Conservation (phyloP, 2,888 invertebrate species). For the Scelioninae gen. 1 region DNA sequence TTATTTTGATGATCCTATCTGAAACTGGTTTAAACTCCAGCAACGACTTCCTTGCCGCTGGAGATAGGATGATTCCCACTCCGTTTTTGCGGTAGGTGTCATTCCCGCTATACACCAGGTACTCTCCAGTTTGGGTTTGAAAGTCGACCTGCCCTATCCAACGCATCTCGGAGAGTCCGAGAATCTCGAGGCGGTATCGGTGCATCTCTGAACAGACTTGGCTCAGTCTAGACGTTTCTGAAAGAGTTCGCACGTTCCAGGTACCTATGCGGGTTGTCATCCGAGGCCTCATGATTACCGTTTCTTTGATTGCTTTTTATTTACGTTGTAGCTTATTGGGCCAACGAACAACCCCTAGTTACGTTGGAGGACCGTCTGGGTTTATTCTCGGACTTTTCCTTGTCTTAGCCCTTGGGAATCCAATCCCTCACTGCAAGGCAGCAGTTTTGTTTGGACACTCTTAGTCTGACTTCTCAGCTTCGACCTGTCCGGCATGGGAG, state of each 20-base stretch:
- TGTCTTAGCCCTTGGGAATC: no score
- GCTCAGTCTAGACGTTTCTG: neutral
- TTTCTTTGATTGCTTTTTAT: neutral
- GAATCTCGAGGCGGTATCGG: slow-evolving; percentile 13
- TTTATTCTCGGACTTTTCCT: no score
- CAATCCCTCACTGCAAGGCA: no score
- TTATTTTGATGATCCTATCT: neutral
- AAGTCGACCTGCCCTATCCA: slow-evolving; percentile 23
- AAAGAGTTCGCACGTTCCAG: no score
- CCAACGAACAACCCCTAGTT: neutral
- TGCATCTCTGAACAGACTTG: slow-evolving; percentile 29
- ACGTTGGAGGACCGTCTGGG: no score
- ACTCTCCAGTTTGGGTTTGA: neutral
- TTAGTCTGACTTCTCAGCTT: no score
- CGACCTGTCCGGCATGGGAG: no score
- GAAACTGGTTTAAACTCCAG: no score
- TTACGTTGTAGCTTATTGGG: neutral
- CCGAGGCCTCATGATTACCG: neutral
- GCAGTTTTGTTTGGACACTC: no score
- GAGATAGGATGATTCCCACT: no score
- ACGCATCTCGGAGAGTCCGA: slow-evolving; percentile 12
- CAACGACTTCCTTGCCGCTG: no score
- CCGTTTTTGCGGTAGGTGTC: slow-evolving; percentile 8
- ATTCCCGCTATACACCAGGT: slow-evolving; percentile 21
- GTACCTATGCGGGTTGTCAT: neutral